Percentiles rank a stretch among this genome's conserved stretches.
Evolutionary conservation across 1,140 invertebrate species (phyloP).

Genomic region (Cheumatopsyche charites): DNA sequence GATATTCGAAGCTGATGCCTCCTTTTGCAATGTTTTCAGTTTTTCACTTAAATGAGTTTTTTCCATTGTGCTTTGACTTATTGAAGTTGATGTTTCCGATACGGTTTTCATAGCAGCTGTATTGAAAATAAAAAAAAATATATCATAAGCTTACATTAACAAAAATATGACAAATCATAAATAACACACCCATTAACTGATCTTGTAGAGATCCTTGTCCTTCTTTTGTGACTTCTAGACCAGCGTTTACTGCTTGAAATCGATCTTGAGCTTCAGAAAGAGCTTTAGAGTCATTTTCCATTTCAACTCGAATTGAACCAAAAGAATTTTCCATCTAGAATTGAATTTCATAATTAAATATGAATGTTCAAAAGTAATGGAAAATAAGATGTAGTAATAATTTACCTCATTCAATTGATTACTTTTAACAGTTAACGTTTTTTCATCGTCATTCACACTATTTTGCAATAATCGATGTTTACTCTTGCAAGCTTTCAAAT

Average conservation of each 20-base stretch:
- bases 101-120: slow-evolving; percentile 76
- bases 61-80: slow-evolving; percentile 80
- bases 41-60: slow-evolving; percentile 73
- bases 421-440: slow-evolving; percentile 68
- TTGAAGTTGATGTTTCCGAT: slow-evolving; percentile 79
- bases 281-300: slow-evolving; percentile 70
- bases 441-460: slow-evolving; percentile 75
- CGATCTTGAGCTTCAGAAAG: slow-evolving; percentile 76
- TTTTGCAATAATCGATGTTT: slow-evolving; percentile 72
- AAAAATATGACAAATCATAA: slow-evolving; percentile 21
- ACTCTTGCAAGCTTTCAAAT: slow-evolving; percentile 72
- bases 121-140: slow-evolving; percentile 34
- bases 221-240: slow-evolving; percentile 81
- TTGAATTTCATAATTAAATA: slow-evolving; percentile 1
- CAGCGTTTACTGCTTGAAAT: slow-evolving; percentile 83
- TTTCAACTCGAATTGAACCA: slow-evolving; percentile 71
- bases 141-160: neutral
- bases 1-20: slow-evolving; percentile 73
- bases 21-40: slow-evolving; percentile 70
- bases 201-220: slow-evolving; percentile 86
- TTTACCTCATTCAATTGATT: slow-evolving; percentile 69
- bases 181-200: slow-evolving; percentile 77
- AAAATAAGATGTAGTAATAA: slow-evolving; percentile 11
- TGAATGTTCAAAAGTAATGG: neutral
- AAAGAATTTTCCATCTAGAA: slow-evolving; percentile 67